These are phyloP conservation scores for Triplophysa siluroides DNA, from an alignment of 2,113 vertebrate genomes.

Conservation along the genomic window DNA sequence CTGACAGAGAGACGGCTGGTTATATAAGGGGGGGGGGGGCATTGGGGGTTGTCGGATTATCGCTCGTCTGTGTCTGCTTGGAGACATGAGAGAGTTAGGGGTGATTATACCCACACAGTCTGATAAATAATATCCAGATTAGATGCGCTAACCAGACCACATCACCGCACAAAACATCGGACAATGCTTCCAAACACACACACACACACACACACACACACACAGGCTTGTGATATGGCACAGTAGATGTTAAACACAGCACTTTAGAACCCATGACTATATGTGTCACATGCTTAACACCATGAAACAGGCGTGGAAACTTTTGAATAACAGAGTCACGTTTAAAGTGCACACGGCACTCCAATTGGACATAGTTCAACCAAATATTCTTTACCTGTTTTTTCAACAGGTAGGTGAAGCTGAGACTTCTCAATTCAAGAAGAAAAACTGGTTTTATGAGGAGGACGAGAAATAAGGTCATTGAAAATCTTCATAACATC, in stretches of 20 bases:
- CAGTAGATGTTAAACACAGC: background rate
- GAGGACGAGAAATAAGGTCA: background rate
- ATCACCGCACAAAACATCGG: constrained; percentile 69
- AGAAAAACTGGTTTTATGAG: background rate
- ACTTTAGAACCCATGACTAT: constrained; percentile 12
- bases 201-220: constrained; percentile 31
- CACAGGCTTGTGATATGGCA: background rate
- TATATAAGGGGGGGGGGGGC: constrained; percentile 59
- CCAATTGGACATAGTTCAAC: background rate
- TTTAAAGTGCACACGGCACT: background rate
- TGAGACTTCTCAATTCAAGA: background rate
- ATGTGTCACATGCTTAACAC: constrained; percentile 17
- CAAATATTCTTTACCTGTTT: background rate
- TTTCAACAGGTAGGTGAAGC: too few species aligned
- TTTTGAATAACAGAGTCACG: background rate
- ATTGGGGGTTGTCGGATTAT: constrained; percentile 63
- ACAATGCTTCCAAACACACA: constrained; percentile 52
- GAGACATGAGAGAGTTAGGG: constrained; percentile 61
- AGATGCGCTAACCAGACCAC: constrained; percentile 65
- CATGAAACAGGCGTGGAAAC: background rate
- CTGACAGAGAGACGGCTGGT: constrained; percentile 52
- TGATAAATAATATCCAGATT: constrained; percentile 71
- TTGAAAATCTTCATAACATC: too few species aligned
- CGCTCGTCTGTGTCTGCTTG: constrained; percentile 54
- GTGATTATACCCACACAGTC: constrained; percentile 66